Evolutionary conservation across 1,140 invertebrate genomes (phyloP), one percentile per base, ranked within the genome.

Genomic region (Zaprionus kolodkinae): DNA sequence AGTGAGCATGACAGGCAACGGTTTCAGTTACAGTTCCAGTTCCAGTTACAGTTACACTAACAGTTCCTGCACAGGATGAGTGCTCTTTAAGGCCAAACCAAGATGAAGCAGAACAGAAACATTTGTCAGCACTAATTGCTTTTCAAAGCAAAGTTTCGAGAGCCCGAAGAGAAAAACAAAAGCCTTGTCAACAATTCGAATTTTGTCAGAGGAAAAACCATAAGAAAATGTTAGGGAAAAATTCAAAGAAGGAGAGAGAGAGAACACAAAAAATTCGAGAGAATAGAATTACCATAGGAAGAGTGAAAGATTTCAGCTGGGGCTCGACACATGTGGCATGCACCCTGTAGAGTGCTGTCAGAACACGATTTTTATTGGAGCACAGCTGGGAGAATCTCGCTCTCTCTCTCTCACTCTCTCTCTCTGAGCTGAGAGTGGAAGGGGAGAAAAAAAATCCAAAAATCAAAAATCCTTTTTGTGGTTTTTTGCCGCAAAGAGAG

Each of bases 111-210:
- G 45, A 27, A 60, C 74, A 62, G 63, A 15, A 45, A 59, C 79
- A 81, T 81, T 81, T 81, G 71, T 82, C 79, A 78, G 60, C 69
- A 74, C 83, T 87, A 87, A 87, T 87, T 87, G 83, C 84, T 87
- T 87, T 88, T 69, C 70, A 79, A 73, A 65, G 63, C 77, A 74
- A 50, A 50, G 72, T 78, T 79, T 21, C 62, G 54, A 71, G 71
- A 73, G 61, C 54, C 63, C 15, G 1, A 65, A 36, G 13, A 21
- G 61, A 45, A 40, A 50, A 43, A 17, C 35, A 50, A 36, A 55
- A 43, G 43, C 17, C 64, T 45, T 65, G 78, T 69, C 57, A 62
- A 72, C 68, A 76, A 71, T 71, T 72, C 72, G 74, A 38, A 66
- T 57, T 75, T 75, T 50, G 38, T 40, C 59, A 50, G 5, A 45